Evolutionary conservation across 2,888 invertebrate genomes (phyloP).

Genomic region (Clepsis dumicolana): DNA sequence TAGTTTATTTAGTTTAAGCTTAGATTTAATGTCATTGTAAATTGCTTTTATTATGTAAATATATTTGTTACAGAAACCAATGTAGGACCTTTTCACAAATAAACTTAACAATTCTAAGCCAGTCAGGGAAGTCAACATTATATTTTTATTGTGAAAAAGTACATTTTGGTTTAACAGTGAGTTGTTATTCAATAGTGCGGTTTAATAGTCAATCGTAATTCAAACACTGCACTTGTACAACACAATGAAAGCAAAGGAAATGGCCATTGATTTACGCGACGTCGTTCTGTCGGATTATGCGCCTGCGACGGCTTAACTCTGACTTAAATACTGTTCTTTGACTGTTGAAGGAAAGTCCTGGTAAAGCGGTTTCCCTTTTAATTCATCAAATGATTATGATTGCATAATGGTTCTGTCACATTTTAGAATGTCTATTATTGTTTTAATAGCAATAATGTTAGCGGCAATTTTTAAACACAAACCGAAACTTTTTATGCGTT

Average conservation of each 20-base stretch:
- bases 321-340: constrained; percentile 11
- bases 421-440: too few species aligned
- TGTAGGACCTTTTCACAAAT: too few species aligned
- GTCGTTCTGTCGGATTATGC: constrained; percentile 52
- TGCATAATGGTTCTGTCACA: too few species aligned
- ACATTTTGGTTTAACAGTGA: background rate
- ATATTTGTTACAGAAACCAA: too few species aligned
- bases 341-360: constrained; percentile 3
- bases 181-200: background rate
- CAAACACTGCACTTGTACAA: constrained; percentile 1
- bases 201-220: background rate
- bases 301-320: constrained; percentile 44
- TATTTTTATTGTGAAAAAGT: background rate
- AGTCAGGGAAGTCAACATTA: background rate
- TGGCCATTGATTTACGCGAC: constrained; percentile 62
- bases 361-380: background rate
- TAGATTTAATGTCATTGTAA: too few species aligned
- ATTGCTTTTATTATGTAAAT: too few species aligned
- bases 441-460: too few species aligned
- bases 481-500: too few species aligned
- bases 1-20: too few species aligned
- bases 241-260: constrained; percentile 49
- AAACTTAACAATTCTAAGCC: background rate
- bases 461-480: too few species aligned
- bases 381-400: too few species aligned